Evolutionary conservation across 2,797 vertebrate genomes (phyloP), one percentile per base, ranked within the genome.

Genomic region (Cyprinodon diabolis): DNA sequence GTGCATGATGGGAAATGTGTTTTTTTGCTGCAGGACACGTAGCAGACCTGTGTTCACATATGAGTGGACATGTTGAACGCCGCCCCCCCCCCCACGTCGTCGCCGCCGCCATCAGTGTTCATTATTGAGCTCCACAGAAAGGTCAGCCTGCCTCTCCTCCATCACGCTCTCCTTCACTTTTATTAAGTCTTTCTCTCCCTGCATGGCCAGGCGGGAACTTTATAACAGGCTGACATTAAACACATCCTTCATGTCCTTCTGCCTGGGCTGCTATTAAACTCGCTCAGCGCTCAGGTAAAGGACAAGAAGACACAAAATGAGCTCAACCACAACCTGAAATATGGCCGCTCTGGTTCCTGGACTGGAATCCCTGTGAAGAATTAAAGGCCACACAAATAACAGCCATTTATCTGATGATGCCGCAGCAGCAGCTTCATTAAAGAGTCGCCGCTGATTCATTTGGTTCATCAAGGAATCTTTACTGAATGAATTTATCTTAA

Each of bases 51-150:
- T 43, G 1, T 67, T 49, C 25, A 74, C 75, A 78, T 72, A 25
- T 1, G 25, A 25, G 25, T 25, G 25, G 25, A 25, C 25, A 25
- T 25, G 25, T 25, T 25, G 25, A 25, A 25, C 25, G 25, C 25
- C 25, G 25, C 25, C 25, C 25, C 25, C 25, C 25, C 25, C 25
- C 25, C 1, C n/a, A n/a, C n/a, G 25, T 25, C 25, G 25, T 25
- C 25, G 25, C 25, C 25, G 25, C 25, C 25, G 25, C 80, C 78
- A 74, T 79, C 74, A 84, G 83, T 72, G 66, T 82, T 89, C 79
- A 87, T 87, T 77, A 84, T 82, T 82, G 80, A 84, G 71, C 84
- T 79, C 54, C 72, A 74, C 10, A 71, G 76, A 86, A 88, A 86
- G 86, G 85, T 88, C 86, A 83, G 57, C 71, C 78, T 68, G 48